These are phyloP conservation scores for Sturnus vulgaris DNA, from an alignment of 2,113 vertebrate genomes.

Conservation along the genomic window DNA sequence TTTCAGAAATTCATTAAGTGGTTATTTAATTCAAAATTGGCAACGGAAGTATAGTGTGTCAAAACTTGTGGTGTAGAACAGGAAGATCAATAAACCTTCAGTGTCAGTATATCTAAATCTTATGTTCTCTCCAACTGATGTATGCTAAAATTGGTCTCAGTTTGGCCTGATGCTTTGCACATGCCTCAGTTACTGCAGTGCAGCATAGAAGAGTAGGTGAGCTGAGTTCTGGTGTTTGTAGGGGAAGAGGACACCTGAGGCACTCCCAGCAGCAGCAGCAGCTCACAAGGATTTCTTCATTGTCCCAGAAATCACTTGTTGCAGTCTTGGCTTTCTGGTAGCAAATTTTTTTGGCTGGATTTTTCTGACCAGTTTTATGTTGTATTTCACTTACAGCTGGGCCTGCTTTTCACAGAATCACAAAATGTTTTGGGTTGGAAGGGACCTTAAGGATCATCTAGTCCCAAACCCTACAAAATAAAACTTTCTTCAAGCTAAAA, in stretches of 20 bases:
- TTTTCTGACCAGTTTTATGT: background rate
- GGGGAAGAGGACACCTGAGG: background rate
- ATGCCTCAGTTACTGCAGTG: background rate
- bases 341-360: background rate
- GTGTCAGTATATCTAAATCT: background rate
- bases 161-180: background rate
- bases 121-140: background rate
- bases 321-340: background rate
- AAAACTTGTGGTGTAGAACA: background rate
- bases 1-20: background rate
- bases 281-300: background rate
- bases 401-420: background rate
- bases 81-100: background rate
- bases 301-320: background rate
- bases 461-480: background rate
- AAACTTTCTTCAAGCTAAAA: background rate
- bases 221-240: rapidly evolving
- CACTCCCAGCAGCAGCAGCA: background rate
- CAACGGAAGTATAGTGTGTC: background rate
- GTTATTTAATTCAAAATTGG: background rate
- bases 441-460: background rate
- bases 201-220: background rate
- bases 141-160: background rate
- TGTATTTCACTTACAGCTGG: background rate
- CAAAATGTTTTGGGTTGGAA: background rate